Evolutionary conservation across 1,140 invertebrate species (phyloP).

Genomic region (Ips typographus): DNA sequence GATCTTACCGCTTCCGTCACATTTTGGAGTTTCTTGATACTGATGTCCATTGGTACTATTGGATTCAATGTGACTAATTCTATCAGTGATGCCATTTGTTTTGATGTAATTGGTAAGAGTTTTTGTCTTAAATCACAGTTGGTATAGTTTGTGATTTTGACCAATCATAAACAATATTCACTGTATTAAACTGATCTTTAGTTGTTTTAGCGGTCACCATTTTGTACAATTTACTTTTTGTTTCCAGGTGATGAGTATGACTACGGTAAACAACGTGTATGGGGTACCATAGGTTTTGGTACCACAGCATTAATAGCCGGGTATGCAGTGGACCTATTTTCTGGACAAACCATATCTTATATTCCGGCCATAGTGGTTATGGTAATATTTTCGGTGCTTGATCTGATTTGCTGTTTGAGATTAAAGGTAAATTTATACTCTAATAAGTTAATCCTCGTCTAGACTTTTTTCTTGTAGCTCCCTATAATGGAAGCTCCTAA

Average conservation of each 20-base stretch:
- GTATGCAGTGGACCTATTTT: constrained; percentile 61
- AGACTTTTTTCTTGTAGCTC: constrained; percentile 55
- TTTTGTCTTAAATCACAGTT: constrained; percentile 7
- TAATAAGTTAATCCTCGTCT: constrained; percentile 5
- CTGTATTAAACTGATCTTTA: too few relatives aligned
- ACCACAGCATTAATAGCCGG: constrained; percentile 67
- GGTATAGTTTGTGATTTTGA: too few relatives aligned
- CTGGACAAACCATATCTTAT: constrained; percentile 62
- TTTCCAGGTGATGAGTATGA: constrained; percentile 59
- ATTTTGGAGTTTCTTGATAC: constrained; percentile 72
- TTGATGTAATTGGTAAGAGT: constrained; percentile 71
- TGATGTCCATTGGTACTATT: constrained; percentile 71
- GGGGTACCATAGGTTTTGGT: constrained; percentile 77
- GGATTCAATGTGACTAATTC: constrained; percentile 76
- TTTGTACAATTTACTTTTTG: too few relatives aligned
- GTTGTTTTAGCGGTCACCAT: too few relatives aligned
- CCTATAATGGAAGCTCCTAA: constrained; percentile 64
- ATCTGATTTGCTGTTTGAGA: constrained; percentile 64
- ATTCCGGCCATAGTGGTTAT: constrained; percentile 70
- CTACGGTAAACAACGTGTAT: constrained; percentile 75
- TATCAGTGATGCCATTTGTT: constrained; percentile 78
- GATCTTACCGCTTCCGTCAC: constrained; percentile 45
- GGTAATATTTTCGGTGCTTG: constrained; percentile 60
- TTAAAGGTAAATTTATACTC: constrained; percentile 56
- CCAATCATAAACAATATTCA: too few relatives aligned